A percentile compares a stretch with the other conserved stretches of the same genome.
These are phyloP conservation scores for Antrozous pallidus DNA, from an alignment of 2,797 vertebrate genomes.

Conservation along the genomic window DNA sequence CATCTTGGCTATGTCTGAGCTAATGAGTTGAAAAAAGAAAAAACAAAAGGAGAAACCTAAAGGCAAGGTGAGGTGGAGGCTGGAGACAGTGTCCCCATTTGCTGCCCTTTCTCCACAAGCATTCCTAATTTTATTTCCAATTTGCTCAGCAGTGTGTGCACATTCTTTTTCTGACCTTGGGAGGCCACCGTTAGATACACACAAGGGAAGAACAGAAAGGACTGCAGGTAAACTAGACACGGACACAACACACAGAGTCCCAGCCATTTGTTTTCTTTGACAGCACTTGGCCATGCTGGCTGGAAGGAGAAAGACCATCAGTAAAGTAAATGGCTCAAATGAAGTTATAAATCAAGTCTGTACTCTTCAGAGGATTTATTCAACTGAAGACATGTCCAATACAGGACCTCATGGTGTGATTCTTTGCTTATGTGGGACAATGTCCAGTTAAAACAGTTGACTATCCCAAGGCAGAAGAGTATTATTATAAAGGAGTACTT, in stretches of 20 bases:
- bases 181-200: not conserved
- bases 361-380: constrained; percentile 33
- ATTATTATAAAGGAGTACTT: constrained; percentile 34
- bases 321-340: constrained; percentile 39
- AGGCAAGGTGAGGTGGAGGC: not conserved
- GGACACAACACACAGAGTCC: not conserved
- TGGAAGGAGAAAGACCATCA: constrained; percentile 43
- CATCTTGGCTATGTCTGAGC: not conserved
- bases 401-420: not conserved
- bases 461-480: constrained; percentile 30
- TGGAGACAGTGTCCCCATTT: not conserved
- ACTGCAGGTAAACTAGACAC: constrained; percentile 45
- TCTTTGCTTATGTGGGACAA: constrained; percentile 32
- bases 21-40: not conserved
- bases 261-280: constrained; percentile 59
- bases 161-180: constrained; percentile 51
- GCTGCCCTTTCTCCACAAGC: not conserved
- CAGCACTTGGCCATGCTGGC: not conserved
- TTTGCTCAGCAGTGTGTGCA: not conserved
- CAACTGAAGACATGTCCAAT: constrained; percentile 13
- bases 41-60: not conserved
- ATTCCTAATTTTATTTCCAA: not conserved
- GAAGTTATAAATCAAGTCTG: constrained; percentile 50
- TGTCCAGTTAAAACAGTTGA: not conserved
- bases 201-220: constrained; percentile 39